phyloP scores from a whole-genome alignment of 2,113 vertebrate species.

The Argyrosomus japonicus region DNA sequence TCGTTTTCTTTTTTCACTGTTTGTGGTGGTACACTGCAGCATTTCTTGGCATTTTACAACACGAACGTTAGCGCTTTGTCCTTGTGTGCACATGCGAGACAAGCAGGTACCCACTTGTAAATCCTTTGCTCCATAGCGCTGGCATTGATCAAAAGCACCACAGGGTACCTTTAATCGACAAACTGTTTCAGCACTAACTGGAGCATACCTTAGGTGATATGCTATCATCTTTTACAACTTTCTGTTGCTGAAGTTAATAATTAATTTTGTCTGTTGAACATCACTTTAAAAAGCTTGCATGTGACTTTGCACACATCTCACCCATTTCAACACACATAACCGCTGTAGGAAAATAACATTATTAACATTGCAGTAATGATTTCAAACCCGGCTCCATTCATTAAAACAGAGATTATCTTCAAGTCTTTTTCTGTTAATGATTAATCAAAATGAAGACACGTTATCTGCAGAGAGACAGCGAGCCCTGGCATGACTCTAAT shows the following conservation, averaged over 20 bases:
- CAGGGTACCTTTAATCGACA: background rate
- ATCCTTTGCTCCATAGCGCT: background rate
- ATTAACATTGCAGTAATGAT: background rate
- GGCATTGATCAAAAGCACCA: background rate
- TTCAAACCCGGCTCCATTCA: background rate
- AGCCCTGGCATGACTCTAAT: slow-evolving; percentile 53
- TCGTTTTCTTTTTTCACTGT: background rate
- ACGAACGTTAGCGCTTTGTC: too few relatives aligned
- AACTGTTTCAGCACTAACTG: background rate
- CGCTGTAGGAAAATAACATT: background rate
- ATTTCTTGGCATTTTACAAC: background rate
- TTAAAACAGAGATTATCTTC: background rate
- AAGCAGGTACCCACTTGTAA: background rate
- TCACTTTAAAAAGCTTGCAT: background rate
- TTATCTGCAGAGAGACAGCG: slow-evolving; percentile 44
- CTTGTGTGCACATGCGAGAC: too few relatives aligned
- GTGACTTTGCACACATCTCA: background rate
- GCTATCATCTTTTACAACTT: background rate
- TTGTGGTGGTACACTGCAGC: background rate
- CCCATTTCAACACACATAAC: too few relatives aligned
- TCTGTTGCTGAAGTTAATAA: background rate
- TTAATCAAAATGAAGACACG: slow-evolving; percentile 44
- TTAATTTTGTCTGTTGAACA: background rate
- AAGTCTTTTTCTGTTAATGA: slow-evolving; percentile 45
- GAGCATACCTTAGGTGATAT: too few relatives aligned